phyloP scores from a whole-genome alignment of 2,797 vertebrate species.

The Microctenopoma stevenorrisi region DNA sequence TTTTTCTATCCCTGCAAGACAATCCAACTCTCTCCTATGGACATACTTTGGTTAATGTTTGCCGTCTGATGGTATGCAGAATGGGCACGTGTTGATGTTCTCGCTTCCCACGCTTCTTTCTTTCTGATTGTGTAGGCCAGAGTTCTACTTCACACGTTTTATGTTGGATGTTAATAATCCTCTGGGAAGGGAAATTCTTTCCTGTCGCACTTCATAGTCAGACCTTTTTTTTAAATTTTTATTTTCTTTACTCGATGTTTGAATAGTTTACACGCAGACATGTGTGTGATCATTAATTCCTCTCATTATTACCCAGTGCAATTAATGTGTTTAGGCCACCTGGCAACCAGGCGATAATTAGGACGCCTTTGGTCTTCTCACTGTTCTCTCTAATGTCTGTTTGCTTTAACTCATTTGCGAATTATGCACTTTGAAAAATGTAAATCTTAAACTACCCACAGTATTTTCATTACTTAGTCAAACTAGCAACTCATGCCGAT shows the following conservation, averaged over 20 bases:
- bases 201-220: not conserved
- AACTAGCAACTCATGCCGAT: no score
- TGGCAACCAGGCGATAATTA: constrained; percentile 1
- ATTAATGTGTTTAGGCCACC: constrained; percentile 28
- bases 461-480: not conserved
- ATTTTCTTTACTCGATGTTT: constrained; percentile 4
- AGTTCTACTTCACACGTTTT: constrained; percentile 27
- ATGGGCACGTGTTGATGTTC: constrained; percentile 56
- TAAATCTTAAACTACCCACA: not conserved
- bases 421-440: not conserved
- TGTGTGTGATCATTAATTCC: constrained; percentile 20
- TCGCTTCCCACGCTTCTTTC: constrained; percentile 31
- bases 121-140: constrained; percentile 20
- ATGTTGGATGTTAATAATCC: constrained; percentile 15
- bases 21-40: constrained; percentile 63
- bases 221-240: not conserved
- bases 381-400: constrained; percentile 11
- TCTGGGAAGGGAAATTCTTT: constrained; percentile 11
- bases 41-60: constrained; percentile 76
- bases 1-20: constrained; percentile 63
- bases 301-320: constrained; percentile 15
- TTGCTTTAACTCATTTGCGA: not conserved
- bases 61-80: constrained; percentile 51
- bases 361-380: constrained; percentile 21
- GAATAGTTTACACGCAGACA: constrained; percentile 1